Evolutionary conservation across 23 tunicate genomes (phyloP).

Genomic region (Aplidium turbinatum): DNA sequence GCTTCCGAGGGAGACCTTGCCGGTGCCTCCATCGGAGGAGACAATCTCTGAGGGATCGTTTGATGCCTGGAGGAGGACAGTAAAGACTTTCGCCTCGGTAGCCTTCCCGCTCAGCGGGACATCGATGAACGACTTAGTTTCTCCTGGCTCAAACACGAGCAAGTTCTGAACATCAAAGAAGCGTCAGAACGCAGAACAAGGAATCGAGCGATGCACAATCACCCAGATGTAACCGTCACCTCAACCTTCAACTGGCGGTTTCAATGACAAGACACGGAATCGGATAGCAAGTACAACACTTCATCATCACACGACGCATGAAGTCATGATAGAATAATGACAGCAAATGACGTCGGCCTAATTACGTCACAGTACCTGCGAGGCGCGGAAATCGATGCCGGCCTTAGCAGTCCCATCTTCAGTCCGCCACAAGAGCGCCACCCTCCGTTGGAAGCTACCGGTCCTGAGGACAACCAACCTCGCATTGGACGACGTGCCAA

Average conservation of each 20-base stretch:
- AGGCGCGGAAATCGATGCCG: conserved; percentile 67
- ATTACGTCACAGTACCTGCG: conserved; percentile 52
- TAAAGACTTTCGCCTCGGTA: conserved; percentile 61
- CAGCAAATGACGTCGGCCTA: too few relatives aligned
- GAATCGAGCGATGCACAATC: too few relatives aligned
- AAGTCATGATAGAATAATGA: background rate
- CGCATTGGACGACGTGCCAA: conserved; percentile 85
- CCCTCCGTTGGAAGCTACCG: conserved; percentile 71
- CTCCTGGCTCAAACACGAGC: conserved; percentile 61
- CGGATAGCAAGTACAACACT: too few relatives aligned
- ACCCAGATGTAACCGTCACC: too few relatives aligned
- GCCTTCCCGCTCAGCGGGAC: conserved; percentile 74
- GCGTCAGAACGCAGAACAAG: background rate
- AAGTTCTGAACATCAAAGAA: conserved; percentile 39
- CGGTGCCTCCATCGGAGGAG: conserved; percentile 8
- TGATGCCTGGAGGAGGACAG: conserved; percentile 39
- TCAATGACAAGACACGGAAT: too few relatives aligned
- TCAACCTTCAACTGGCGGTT: too few relatives aligned
- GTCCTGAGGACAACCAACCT: conserved; percentile 88
- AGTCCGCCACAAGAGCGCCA: conserved; percentile 62
- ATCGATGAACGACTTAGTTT: conserved; percentile 59
- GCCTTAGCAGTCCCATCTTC: conserved; percentile 78
- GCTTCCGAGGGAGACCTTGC: conserved; percentile 62
- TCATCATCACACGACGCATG: background rate
- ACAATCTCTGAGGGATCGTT: background rate